These are phyloP conservation scores for Rhea americana DNA, from an alignment of 2,113 vertebrate species.

Conservation along the genomic window DNA sequence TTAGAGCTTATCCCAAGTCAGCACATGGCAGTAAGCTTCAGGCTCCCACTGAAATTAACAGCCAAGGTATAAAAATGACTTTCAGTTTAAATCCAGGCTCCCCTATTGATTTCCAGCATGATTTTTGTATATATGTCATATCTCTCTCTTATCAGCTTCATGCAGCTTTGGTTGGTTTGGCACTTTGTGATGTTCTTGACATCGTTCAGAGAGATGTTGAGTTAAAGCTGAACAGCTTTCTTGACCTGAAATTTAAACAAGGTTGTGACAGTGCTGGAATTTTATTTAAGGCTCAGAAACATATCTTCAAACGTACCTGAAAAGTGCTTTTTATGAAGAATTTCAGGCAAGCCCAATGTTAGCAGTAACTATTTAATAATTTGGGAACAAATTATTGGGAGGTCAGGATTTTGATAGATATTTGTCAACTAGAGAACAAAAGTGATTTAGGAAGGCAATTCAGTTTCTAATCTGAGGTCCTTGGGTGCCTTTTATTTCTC, in stretches of 20 bases:
- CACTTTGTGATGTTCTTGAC: conserved; percentile 67
- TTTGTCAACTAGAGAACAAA: background rate
- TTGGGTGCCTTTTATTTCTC: background rate
- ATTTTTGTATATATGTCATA: conserved; percentile 70
- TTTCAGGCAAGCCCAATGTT: conserved; percentile 12
- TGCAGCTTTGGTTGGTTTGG: conserved; percentile 67
- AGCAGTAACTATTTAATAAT: background rate
- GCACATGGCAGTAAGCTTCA: conserved; percentile 53
- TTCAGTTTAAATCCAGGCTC: conserved; percentile 66
- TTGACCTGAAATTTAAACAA: conserved; percentile 46
- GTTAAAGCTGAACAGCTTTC: conserved; percentile 52
- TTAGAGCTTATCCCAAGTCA: conserved; percentile 25
- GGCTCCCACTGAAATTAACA: conserved; percentile 45
- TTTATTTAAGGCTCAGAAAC: conserved; percentile 12
- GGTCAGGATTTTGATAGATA: background rate
- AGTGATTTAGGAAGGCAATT: background rate
- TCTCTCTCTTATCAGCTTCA: conserved; percentile 76
- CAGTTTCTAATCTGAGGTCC: background rate
- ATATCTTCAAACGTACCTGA: conserved; percentile 19
- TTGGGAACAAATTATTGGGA: background rate
- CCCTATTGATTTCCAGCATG: conserved; percentile 59
- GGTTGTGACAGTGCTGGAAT: conserved; percentile 44
- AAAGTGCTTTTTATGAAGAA: conserved; percentile 12
- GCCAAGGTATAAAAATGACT: conserved; percentile 63
- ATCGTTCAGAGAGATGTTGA: conserved; percentile 57